Percentiles rank a stretch among this genome's conserved stretches.
Conservation (phyloP, 2,888 invertebrate species). For the Pachydiplax longipennis region DNA sequence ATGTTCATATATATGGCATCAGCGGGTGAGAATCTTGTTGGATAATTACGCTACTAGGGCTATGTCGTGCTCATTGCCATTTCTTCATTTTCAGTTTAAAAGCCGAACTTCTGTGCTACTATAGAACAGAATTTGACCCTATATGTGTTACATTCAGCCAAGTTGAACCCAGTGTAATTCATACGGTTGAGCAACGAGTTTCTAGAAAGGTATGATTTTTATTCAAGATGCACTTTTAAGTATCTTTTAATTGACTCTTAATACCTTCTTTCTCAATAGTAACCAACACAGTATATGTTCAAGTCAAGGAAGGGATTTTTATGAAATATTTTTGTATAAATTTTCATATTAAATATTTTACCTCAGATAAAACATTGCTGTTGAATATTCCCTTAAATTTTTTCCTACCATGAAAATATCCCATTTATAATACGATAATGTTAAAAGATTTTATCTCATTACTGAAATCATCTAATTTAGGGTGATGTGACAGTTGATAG, state of each 20-base stretch:
- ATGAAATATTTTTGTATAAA: no score
- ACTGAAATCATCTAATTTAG: conserved; percentile 54
- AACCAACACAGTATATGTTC: no score
- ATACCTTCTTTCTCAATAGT: no score
- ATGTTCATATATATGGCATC: conserved; percentile 82
- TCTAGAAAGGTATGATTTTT: conserved; percentile 66
- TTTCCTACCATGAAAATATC: no score
- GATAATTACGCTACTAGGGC: neutral
- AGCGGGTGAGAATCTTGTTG: conserved; percentile 65
- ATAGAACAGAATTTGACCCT: conserved; percentile 88
- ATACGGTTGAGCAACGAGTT: conserved; percentile 84
- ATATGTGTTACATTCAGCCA: conserved; percentile 81
- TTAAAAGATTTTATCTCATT: neutral
- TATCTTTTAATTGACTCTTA: neutral
- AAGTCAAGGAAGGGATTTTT: no score
- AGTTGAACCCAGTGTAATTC: conserved; percentile 72
- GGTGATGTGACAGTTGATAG: conserved; percentile 77
- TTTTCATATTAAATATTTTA: no score
- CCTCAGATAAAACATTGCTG: no score
- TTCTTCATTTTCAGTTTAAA: conserved; percentile 65
- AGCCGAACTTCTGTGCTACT: conserved; percentile 78
- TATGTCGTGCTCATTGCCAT: conserved; percentile 50
- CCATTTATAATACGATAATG: no score
- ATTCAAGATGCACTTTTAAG: neutral
- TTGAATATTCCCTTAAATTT: no score